Percentiles rank a stretch among this genome's conserved stretches.
These are phyloP conservation scores for Lottia gigantea DNA, from an alignment of 2,888 invertebrate species.

Conservation along the genomic window DNA sequence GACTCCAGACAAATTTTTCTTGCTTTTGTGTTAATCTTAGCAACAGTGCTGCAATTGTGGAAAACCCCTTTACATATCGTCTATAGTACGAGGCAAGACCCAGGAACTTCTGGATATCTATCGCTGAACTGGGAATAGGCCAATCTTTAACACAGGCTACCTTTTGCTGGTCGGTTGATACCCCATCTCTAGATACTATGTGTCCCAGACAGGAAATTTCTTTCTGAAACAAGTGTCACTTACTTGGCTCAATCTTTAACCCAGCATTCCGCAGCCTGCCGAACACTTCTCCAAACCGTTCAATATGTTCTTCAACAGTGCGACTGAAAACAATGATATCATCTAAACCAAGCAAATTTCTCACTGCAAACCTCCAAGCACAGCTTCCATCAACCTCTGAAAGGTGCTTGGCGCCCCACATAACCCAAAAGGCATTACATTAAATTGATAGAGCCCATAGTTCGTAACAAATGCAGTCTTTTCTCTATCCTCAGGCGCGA, in stretches of 20 bases:
- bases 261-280: conserved; percentile 22
- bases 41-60: conserved; percentile 23
- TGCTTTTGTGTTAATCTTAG: conserved; percentile 20
- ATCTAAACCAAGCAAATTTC: no score
- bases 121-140: conserved; percentile 20
- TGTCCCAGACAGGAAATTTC: conserved; percentile 28
- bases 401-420: no score
- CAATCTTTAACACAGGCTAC: conserved; percentile 23
- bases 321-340: conserved; percentile 31
- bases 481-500: no score
- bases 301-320: background rate
- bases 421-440: no score
- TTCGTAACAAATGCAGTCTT: no score
- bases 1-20: conserved; percentile 11
- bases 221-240: conserved; percentile 29
- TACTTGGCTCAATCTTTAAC: conserved; percentile 31
- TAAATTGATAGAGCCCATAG: no score
- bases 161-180: conserved; percentile 28
- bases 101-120: background rate
- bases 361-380: no score
- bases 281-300: conserved; percentile 22
- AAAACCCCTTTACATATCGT: conserved; percentile 26
- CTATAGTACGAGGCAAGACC: conserved; percentile 28
- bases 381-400: no score
- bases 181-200: conserved; percentile 26